Evolutionary conservation across 2,888 invertebrate genomes (phyloP).

Genomic region (Folsomia manolachei): DNA sequence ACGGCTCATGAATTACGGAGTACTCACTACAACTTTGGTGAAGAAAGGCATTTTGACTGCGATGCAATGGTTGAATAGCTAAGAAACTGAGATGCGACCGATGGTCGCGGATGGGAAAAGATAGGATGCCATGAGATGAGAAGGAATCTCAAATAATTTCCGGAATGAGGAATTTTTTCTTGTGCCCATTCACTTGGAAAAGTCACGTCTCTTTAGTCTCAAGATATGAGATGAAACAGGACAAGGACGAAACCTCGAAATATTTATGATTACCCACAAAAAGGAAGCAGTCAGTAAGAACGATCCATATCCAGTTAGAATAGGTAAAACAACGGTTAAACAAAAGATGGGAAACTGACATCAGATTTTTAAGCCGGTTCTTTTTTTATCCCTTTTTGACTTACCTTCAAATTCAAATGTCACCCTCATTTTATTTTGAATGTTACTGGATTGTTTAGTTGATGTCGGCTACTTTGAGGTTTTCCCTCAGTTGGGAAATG

Average conservation of each 20-base stretch:
- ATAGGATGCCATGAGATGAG: not conserved
- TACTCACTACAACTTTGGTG: not conserved
- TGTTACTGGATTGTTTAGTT: not conserved
- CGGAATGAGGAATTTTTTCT: constrained; percentile 18
- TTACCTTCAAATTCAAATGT: not conserved
- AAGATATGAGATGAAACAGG: not conserved
- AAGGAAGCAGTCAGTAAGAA: too few relatives aligned
- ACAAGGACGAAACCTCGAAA: too few relatives aligned
- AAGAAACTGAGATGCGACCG: too few relatives aligned
- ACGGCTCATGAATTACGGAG: constrained; percentile 15
- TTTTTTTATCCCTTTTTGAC: not conserved
- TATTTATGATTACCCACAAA: not conserved
- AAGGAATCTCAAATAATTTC: constrained; percentile 19
- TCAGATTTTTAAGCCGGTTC: too few relatives aligned
- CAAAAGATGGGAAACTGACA: too few relatives aligned
- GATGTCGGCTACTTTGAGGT: not conserved
- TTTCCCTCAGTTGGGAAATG: not conserved
- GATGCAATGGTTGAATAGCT: not conserved
- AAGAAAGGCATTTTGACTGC: not conserved
- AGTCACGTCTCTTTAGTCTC: constrained; percentile 16
- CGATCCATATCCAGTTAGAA: too few relatives aligned
- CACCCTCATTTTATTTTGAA: not conserved
- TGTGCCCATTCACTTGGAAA: constrained; percentile 16
- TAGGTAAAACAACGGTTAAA: too few relatives aligned
- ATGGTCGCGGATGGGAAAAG: not conserved